Evolutionary conservation across 2,888 invertebrate genomes (phyloP).

Genomic region (Pandemis cinnamomeana): DNA sequence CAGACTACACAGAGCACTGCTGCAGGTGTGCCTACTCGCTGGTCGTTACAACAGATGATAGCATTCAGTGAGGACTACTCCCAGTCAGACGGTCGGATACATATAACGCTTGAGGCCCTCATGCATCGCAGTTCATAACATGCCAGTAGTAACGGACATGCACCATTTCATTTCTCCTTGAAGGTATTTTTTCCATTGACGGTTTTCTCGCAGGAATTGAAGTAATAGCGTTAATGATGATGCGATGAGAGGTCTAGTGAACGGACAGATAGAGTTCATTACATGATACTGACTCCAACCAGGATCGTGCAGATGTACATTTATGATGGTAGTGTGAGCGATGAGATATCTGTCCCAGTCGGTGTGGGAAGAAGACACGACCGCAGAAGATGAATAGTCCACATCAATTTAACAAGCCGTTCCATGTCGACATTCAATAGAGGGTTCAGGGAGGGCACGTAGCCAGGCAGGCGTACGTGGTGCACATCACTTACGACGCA

Average conservation of each 20-base stretch:
- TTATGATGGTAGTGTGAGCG: conserved; percentile 66
- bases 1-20: conserved; percentile 39
- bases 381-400: conserved; percentile 70
- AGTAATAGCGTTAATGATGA: conserved; percentile 63
- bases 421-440: conserved; percentile 71
- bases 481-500: conserved; percentile 86
- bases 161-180: conserved; percentile 65
- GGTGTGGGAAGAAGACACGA: conserved; percentile 70
- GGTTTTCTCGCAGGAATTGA: conserved; percentile 58
- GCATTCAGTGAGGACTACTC: conserved; percentile 52
- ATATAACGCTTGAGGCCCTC: conserved; percentile 58
- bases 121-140: conserved; percentile 65
- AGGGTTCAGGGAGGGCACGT: conserved; percentile 64
- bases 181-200: conserved; percentile 55
- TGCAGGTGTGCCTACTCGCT: conserved; percentile 34
- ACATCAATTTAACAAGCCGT: conserved; percentile 73
- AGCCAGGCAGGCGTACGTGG: conserved; percentile 66
- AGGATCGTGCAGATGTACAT: conserved; percentile 74
- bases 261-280: conserved; percentile 59
- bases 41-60: conserved; percentile 42
- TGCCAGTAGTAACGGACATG: conserved; percentile 65
- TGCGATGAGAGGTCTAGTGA: conserved; percentile 70
- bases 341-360: conserved; percentile 75
- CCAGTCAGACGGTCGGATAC: conserved; percentile 52
- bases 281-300: conserved; percentile 62